phyloP scores from a whole-genome alignment of 1,140 invertebrate species.

The Apis dorsata region DNA sequence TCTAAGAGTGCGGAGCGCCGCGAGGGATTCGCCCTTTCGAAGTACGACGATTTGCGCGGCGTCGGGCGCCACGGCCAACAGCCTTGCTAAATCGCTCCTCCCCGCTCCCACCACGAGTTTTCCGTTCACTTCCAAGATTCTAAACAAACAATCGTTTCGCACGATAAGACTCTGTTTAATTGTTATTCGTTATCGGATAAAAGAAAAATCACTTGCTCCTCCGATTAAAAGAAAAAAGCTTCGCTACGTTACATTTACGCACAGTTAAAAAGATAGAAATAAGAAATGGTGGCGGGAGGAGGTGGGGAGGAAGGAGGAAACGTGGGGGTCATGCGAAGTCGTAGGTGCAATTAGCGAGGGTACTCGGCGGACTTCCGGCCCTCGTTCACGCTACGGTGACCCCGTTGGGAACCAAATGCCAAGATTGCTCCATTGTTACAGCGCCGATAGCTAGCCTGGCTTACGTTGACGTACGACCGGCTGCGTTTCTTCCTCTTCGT shows the following conservation, averaged over 20 bases:
- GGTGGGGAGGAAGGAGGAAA: conserved; percentile 14
- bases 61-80: conserved; percentile 83
- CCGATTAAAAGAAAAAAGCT: not conserved
- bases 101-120: conserved; percentile 86
- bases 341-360: conserved; percentile 76
- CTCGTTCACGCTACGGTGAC: conserved; percentile 74
- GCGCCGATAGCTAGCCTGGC: conserved; percentile 60
- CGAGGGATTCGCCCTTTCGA: conserved; percentile 81
- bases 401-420: conserved; percentile 74
- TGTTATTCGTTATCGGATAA: too few relatives aligned
- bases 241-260: not conserved
- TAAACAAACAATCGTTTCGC: conserved; percentile 68
- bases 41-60: conserved; percentile 78
- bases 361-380: conserved; percentile 77
- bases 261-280: too few relatives aligned
- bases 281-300: not conserved
- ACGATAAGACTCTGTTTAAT: too few relatives aligned
- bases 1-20: conserved; percentile 83
- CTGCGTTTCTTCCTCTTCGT: not conserved
- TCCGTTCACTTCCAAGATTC: conserved; percentile 92
- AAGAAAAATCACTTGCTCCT: too few relatives aligned
- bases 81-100: conserved; percentile 85
- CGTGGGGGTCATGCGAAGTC: conserved; percentile 69
- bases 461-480: conserved; percentile 45
- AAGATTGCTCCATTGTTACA: conserved; percentile 77